Conservation (phyloP, 2,797 vertebrate species). For the Picus viridis region DNA sequence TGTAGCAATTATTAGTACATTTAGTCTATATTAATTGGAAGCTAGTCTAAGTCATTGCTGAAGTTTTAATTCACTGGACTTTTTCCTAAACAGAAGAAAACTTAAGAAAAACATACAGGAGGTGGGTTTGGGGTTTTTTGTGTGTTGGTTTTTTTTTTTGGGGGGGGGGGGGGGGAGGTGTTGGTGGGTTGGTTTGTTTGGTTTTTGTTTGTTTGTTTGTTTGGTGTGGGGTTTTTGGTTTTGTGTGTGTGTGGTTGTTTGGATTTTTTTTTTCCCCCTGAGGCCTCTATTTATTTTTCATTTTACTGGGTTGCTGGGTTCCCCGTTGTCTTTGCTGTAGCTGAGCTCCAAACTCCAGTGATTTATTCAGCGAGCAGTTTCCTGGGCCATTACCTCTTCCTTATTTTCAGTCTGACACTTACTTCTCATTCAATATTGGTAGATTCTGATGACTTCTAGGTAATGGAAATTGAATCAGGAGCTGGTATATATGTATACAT, state of each 20-base stretch:
- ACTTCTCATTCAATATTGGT: background rate
- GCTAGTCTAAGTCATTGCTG: background rate
- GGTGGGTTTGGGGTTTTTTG: no score
- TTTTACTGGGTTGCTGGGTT: background rate
- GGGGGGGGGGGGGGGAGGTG: no score
- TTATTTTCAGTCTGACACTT: background rate
- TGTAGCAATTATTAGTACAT: background rate
- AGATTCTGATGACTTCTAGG: background rate
- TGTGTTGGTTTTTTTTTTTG: no score
- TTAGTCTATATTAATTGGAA: slow-evolving; percentile 16
- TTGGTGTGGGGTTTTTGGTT: no score
- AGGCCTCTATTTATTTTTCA: background rate
- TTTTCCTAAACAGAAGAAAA: slow-evolving; percentile 22
- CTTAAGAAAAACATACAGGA: background rate
- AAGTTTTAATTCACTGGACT: background rate
- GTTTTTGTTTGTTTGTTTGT: no score
- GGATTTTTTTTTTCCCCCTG: background rate
- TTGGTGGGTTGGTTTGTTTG: no score
- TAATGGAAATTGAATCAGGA: background rate
- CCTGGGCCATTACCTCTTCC: background rate
- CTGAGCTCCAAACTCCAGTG: background rate
- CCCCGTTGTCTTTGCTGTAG: background rate
- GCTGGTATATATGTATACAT: background rate
- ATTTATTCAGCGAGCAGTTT: background rate
- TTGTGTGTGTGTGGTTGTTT: no score